Conservation (phyloP, 2,113 vertebrate genomes). For the Lonchura striata region DNA sequence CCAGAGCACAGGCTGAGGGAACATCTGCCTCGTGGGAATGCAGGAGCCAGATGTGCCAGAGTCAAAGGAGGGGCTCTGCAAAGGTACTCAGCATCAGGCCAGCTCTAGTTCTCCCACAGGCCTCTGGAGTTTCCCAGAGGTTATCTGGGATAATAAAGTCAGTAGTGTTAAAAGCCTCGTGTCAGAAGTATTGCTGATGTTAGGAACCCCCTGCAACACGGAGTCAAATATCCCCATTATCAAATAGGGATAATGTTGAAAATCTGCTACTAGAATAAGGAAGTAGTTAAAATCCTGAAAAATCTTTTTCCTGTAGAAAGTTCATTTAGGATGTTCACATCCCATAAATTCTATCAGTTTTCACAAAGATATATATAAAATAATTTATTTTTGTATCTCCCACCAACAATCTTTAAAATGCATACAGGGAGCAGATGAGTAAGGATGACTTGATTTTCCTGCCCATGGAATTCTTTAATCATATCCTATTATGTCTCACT, state of each 20-base stretch:
- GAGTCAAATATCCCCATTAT: background rate
- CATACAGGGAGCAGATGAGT: background rate
- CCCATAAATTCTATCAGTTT: background rate
- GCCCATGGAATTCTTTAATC: background rate
- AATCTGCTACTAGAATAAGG: background rate
- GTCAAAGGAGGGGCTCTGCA: fast-evolving
- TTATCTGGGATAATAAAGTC: background rate
- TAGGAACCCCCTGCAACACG: background rate
- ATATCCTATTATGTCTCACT: background rate
- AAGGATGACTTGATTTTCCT: background rate
- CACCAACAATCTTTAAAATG: background rate
- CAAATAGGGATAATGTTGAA: fast-evolving
- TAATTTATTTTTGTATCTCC: background rate
- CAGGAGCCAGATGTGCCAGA: background rate
- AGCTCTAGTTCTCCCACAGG: background rate
- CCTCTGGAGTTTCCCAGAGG: background rate
- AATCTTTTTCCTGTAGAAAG: background rate
- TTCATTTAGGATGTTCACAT: background rate
- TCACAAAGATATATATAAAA: background rate
- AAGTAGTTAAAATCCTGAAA: fast-evolving
- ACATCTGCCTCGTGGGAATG: background rate
- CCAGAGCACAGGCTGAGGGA: background rate
- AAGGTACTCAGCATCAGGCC: background rate
- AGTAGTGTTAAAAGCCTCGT: background rate
- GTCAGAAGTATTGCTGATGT: background rate